phyloP scores from a whole-genome alignment of 2,797 vertebrate genomes.

The Sardinella longiceps region DNA sequence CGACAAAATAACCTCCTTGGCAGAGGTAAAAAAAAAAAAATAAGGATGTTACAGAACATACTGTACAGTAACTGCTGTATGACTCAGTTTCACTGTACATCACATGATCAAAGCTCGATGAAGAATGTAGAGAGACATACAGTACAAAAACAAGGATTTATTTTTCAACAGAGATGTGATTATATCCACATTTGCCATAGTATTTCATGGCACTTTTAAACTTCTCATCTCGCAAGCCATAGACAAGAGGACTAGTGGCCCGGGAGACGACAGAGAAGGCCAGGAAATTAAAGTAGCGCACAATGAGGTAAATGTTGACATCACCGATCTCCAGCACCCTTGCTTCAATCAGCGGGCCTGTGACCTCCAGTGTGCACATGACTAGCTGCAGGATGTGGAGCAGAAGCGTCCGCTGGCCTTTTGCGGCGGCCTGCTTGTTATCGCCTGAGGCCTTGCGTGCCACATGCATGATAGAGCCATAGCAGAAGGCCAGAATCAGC shows the following conservation, averaged over 20 bases:
- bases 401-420: constrained; percentile 51
- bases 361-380: constrained; percentile 27
- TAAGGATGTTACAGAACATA: too few species aligned
- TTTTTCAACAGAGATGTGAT: constrained; percentile 9
- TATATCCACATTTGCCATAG: constrained; percentile 43
- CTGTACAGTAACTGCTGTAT: too few species aligned
- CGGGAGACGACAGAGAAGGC: constrained; percentile 47
- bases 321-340: constrained; percentile 31
- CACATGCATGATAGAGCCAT: constrained; percentile 11
- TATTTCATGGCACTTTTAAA: constrained; percentile 38
- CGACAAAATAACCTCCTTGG: too few species aligned
- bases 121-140: too few species aligned
- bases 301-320: constrained; percentile 36
- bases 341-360: not conserved
- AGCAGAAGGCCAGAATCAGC: not conserved
- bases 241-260: constrained; percentile 52
- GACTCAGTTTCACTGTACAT: too few species aligned
- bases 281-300: constrained; percentile 54
- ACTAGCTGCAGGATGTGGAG: constrained; percentile 55
- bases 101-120: too few species aligned
- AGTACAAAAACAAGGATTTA: not conserved
- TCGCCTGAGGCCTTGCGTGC: constrained; percentile 52
- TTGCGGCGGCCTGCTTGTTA: constrained; percentile 46
- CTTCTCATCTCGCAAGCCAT: constrained; percentile 55
- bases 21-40: too few species aligned